Evolutionary conservation across 2,888 invertebrate species (phyloP), one percentile per base, ranked within the genome.

Genomic region (Diaprepes abbreviatus): DNA sequence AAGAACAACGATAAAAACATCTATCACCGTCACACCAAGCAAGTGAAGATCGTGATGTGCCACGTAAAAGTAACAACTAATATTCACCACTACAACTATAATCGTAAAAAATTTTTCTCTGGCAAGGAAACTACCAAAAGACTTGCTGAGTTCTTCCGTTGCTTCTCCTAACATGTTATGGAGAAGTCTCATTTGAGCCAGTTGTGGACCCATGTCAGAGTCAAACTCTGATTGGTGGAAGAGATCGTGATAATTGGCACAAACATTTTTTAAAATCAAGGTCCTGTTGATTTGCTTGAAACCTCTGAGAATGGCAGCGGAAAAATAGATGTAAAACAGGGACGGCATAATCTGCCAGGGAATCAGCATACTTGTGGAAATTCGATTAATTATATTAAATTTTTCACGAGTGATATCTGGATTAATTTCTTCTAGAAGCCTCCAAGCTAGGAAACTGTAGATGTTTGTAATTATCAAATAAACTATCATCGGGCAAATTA

Each of bases 111-210:
- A 36, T 59, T 78, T 76, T 66, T 78, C 76, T 1, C 77, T 55
- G 5, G 77, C 77, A 79, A n/a, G 40, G 24, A 76, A 77, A 28
- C 59, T 73, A 12, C 79, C 79, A 66, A 73, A 79, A 35, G 73
- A 69, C 28, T 75, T 74, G 12, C 75, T 70, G 45, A 78, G 57
- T 55, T 77, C 71, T n/a, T 68, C 38, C 6, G 77, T 77, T 9
- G 71, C 69, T 28, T 76, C 72, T 0, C 74, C 58, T 17, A 75
- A 43, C 66, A 78, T 67, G 12, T 72, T 72, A 55, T 78, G 76
- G 54, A 79, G 70, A 16, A 71, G 31, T 19, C 77, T 63, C 1
- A 76, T n/a, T 31, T 75, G 63, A 38, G 66, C 68, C 33, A 79
- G 43, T 6, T 70, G 35, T 1, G 12, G 5, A 5, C 45, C 6